phyloP scores from a whole-genome alignment of 2,113 vertebrate genomes.

The Gallinago undulata region DNA sequence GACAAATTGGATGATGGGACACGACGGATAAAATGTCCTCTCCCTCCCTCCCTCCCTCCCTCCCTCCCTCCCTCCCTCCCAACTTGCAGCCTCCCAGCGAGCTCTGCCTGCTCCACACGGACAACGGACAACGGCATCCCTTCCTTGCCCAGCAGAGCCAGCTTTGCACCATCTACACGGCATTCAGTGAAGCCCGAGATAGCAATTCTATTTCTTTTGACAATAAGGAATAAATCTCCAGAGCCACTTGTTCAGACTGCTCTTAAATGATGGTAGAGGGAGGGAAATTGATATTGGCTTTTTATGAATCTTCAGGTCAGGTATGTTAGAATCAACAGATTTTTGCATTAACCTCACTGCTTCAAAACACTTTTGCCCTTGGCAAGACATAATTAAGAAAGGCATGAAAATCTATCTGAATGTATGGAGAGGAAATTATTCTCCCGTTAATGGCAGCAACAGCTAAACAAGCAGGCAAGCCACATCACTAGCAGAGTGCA shows the following conservation, averaged over 20 bases:
- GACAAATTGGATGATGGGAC: background rate
- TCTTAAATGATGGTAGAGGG: conserved; percentile 8
- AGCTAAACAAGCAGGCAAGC: conserved; percentile 45
- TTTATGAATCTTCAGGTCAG: conserved; percentile 40
- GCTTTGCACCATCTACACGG: background rate
- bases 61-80: background rate
- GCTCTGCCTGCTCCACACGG: fast-evolving
- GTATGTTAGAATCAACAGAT: background rate
- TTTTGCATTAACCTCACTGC: conserved; percentile 50
- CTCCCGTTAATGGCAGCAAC: conserved; percentile 37
- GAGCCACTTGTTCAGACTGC: background rate
- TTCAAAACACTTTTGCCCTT: conserved; percentile 29
- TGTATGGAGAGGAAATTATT: conserved; percentile 57
- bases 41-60: background rate
- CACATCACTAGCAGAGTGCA: background rate
- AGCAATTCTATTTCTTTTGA: background rate
- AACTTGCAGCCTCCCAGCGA: background rate
- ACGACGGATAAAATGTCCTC: background rate
- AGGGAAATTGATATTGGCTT: conserved; percentile 1
- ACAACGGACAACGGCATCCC: fast-evolving
- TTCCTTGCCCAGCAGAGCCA: background rate
- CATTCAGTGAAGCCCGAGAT: background rate
- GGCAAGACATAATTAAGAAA: conserved; percentile 54
- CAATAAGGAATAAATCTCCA: background rate
- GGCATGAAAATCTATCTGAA: conserved; percentile 53